A percentile compares a stretch with the other conserved stretches of the same genome.
These are phyloP conservation scores for Saccostrea echinata DNA, from an alignment of 1,140 invertebrate genomes.

Conservation along the genomic window DNA sequence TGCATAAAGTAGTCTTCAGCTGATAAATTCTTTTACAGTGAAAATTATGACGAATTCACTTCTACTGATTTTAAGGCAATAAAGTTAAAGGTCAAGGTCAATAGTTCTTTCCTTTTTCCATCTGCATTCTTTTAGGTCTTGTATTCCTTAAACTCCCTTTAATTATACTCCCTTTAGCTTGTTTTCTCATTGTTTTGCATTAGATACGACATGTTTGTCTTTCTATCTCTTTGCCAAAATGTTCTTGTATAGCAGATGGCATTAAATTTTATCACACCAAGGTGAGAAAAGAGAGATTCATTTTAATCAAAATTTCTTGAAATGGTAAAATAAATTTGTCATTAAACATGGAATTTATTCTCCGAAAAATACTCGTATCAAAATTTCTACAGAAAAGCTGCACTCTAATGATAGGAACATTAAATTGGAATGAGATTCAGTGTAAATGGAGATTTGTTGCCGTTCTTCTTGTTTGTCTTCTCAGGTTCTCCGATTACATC, in stretches of 20 bases:
- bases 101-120: no score
- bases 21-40: no score
- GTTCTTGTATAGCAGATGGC: neutral
- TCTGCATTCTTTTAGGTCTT: no score
- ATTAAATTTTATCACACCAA: neutral
- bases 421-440: neutral
- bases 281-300: neutral
- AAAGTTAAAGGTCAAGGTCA: no score
- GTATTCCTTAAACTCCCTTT: no score
- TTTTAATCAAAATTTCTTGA: neutral
- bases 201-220: no score
- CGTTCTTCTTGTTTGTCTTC: neutral
- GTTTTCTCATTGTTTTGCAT: no score
- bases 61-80: no score
- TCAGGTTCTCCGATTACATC: neutral
- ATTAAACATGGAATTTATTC: neutral
- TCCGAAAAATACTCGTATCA: constrained; percentile 3
- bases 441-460: neutral
- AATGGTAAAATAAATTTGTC: neutral
- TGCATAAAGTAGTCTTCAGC: no score
- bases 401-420: neutral
- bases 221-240: neutral
- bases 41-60: no score
- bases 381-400: neutral
- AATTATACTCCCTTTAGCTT: no score